A percentile compares a stretch with the other conserved stretches of the same genome.
phyloP scores from a whole-genome alignment of 2,888 invertebrate species.

The Branchipolynoe longqiensis region DNA sequence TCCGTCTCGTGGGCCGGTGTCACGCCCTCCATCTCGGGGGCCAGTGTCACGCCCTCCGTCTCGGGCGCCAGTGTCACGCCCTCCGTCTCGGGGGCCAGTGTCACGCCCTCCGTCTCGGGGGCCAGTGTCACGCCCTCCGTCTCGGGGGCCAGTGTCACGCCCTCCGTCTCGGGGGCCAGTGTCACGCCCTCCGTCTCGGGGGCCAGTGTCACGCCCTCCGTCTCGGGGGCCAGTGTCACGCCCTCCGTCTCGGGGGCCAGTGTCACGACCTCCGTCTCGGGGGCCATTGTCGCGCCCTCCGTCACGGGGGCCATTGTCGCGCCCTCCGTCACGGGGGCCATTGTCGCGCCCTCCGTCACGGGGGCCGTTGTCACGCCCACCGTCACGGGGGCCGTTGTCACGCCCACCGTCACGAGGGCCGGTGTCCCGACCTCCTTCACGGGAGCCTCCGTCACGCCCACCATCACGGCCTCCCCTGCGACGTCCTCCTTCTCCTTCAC shows the following conservation, averaged over 20 bases:
- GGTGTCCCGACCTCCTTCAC: background rate
- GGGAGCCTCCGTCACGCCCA: background rate
- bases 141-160: background rate
- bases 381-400: background rate
- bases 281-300: background rate
- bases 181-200: slow-evolving; percentile 9
- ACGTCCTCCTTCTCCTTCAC: slow-evolving; percentile 21
- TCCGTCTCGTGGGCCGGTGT: background rate
- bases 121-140: background rate
- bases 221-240: background rate
- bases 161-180: background rate
- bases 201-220: background rate
- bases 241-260: background rate
- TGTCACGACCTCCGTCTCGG: background rate
- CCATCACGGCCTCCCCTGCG: background rate
- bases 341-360: background rate
- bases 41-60: too few relatives aligned
- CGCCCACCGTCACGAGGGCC: background rate
- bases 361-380: background rate
- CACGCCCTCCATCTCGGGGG: background rate
- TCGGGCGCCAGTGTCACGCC: slow-evolving; percentile 10
- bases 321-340: slow-evolving; percentile 20
- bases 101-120: background rate
- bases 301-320: background rate
- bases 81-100: background rate